Evolutionary conservation across 2,797 vertebrate genomes (phyloP), one percentile per base, ranked within the genome.

Genomic region (Urophycis tenuis): DNA sequence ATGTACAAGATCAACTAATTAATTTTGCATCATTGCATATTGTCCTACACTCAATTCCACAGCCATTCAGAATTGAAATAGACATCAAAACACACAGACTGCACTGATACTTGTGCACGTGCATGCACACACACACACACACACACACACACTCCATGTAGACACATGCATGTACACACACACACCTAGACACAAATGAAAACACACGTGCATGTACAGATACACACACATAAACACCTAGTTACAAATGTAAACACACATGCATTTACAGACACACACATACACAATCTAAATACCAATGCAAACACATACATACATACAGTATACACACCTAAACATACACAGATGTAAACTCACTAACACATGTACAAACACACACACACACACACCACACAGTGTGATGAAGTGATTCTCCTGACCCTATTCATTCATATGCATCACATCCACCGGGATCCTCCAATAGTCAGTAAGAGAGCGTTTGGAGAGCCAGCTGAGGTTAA

Each of bases 401-500:
- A 11, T 19, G 7, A 60, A 11, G 22, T 67, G 60, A 25, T 67
- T 67, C 60, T 29, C 60, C 60, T 29, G 10, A 29, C 60, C n/a
- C 53, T 29, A 60, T 60, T 60, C 53, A 67, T 67, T 67, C 60
- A 25, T 67, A n/a, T 60, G 53, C 14, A 67, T 67, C 60, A 67
- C 25, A 25, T 64, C 60, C n/a, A 64, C 29, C 29, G 60, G 60
- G 60, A 67, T 10, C 11, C 1, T 29, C 25, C 10, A 67, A 67
- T 8, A 11, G 25, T 67, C 60, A 29, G n/a, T 29, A 67, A 29
- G 25, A 49, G 14, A 67, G 60, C n/a, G 25, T 29, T 60, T 25
- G 53, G 53, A 60, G 53, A n/a, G 53, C 53, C 53, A 60, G 53
- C 53, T 67, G 60, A 67, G 60, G 60, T 67, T 67, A 29, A 29